Evolutionary conservation across 2,113 vertebrate species (phyloP), one percentile per base, ranked within the genome.

Genomic region (Archilochus colubris): DNA sequence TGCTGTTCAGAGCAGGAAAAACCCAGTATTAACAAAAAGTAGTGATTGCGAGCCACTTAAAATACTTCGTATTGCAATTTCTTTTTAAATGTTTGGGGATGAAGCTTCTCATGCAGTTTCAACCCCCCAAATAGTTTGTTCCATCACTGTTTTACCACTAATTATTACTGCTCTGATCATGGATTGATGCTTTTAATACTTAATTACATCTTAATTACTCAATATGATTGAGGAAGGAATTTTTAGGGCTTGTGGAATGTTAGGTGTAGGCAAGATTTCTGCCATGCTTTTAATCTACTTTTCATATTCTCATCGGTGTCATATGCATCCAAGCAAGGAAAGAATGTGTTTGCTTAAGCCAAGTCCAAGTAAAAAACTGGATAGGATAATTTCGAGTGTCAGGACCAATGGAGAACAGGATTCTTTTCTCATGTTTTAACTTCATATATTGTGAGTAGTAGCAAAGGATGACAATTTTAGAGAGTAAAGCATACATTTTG

Each of bases 201-300:
- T 33, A 33, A 33, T 33, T 33, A 33, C 33, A 33, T 33, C 33
- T 33, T 33, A 33, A 33, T 33, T 33, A 33, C 33, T 33, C 33
- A 33, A 33, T 48, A 21, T 48, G 46, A 48, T 10, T 21, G 46
- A 21, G 46, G 44, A 46, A 21, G 22, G n/a, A 61, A 7, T 78
- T 33, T 8, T 5, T 40, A 14, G 36, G 14, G 36, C 20, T 51
- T 44, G n/a, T 0, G 0, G 16, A 8, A 2, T 51, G 7, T 6
- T 21, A 15, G 58, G 14, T 61, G 19, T 30, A 63, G 85, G 4
- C 30, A n/a, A 10, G 5, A 18, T 67, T 9, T 68, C 12, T 1
- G 1, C 13, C 1, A 0, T 27, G 9, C 12, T 38, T 59, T 43
- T 48, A 44, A 11, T n/a, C 28, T 46, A 10, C 12, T 63, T 57